Conservation (phyloP, 2,888 invertebrate species). For the Melipona beecheii region DNA sequence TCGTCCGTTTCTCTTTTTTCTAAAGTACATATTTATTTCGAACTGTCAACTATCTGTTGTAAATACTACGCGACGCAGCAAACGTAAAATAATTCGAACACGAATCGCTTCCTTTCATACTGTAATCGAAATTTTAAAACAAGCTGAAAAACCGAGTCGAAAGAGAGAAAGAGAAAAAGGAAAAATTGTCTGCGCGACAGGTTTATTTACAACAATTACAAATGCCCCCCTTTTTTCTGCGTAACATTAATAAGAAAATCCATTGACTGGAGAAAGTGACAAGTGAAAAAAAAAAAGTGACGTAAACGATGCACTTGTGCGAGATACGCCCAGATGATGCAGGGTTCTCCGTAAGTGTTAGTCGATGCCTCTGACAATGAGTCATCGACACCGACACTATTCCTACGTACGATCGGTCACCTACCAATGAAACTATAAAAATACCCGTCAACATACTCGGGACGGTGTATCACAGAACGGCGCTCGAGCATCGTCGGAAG, state of each 20-base stretch:
- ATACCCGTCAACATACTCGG: constrained; percentile 2
- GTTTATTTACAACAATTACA: too few species aligned
- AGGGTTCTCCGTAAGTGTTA: constrained; percentile 11
- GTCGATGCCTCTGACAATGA: constrained; percentile 25
- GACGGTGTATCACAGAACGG: not conserved
- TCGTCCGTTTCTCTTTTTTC: not conserved
- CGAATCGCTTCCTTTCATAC: too few species aligned
- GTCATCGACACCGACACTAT: constrained; percentile 46
- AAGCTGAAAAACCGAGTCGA: too few species aligned
- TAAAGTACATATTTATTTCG: too few species aligned
- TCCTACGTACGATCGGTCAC: constrained; percentile 10
- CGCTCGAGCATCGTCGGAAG: not conserved
- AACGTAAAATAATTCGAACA: not conserved
- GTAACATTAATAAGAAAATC: too few species aligned
- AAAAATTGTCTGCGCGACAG: too few species aligned
- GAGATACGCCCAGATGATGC: constrained; percentile 42
- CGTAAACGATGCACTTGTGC: not conserved
- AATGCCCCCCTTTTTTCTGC: too few species aligned
- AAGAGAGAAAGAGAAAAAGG: too few species aligned
- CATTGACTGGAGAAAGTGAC: not conserved
- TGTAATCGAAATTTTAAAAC: too few species aligned
- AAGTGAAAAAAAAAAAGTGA: not conserved
- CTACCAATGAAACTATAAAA: constrained; percentile 23
- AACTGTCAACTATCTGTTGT: too few species aligned
- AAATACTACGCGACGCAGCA: not conserved